A percentile compares a stretch with the other conserved stretches of the same genome.
Conservation (phyloP, 1,140 invertebrate genomes). For the Centruroides sculpturatus region DNA sequence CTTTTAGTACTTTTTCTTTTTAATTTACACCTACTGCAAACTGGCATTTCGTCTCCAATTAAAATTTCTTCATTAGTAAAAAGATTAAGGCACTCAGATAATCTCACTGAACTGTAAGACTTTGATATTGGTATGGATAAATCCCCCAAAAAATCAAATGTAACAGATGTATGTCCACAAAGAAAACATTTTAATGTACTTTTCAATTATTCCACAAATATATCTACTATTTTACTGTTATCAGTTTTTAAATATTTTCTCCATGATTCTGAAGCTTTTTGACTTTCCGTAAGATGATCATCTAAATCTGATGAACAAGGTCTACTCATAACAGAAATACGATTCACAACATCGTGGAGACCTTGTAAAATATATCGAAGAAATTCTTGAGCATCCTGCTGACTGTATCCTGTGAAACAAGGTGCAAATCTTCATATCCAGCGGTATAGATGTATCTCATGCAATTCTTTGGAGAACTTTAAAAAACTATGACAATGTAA, state of each 20-base stretch:
- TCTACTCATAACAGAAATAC: no score
- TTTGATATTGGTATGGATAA: slow-evolving; percentile 63
- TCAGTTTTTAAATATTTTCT: not conserved
- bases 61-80: slow-evolving; percentile 84
- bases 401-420: no score
- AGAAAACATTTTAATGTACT: slow-evolving; percentile 77
- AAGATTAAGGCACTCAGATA: slow-evolving; percentile 71
- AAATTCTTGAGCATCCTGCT: no score
- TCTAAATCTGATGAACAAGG: no score
- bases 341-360: no score
- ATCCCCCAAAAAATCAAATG: slow-evolving; percentile 96
- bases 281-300: not conserved
- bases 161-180: slow-evolving; percentile 79
- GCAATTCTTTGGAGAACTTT: no score
- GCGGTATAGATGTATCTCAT: no score
- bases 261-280: not conserved
- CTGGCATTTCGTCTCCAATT: slow-evolving; percentile 86
- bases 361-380: no score
- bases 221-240: not conserved
- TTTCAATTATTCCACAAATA: no score
- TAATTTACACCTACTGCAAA: slow-evolving; percentile 28
- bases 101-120: slow-evolving; percentile 7
- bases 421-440: no score
- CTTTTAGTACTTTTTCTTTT: no score
- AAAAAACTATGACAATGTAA: no score